Conservation (phyloP, 2,797 vertebrate genomes). For the Lacerta agilis region DNA sequence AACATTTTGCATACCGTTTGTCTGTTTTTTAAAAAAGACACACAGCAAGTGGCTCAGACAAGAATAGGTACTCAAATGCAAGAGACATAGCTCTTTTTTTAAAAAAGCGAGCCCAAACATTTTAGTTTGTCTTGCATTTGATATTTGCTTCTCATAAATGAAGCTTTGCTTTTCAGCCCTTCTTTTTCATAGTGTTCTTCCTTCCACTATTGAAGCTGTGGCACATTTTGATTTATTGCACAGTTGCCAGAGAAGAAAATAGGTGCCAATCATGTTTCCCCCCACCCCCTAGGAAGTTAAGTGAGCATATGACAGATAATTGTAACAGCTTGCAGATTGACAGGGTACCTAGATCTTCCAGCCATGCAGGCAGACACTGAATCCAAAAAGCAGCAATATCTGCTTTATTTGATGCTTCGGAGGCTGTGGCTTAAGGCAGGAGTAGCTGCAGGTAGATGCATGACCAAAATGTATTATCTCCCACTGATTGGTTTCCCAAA, state of each 20-base stretch:
- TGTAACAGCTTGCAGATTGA: background rate
- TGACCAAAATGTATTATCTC: background rate
- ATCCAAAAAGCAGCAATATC: background rate
- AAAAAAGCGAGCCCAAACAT: background rate
- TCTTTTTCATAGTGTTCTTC: background rate
- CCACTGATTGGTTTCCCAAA: background rate
- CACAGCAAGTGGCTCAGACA: background rate
- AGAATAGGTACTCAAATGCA: background rate
- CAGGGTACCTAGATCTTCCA: background rate
- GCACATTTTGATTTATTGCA: constrained; percentile 11
- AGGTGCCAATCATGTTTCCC: background rate
- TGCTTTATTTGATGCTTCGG: background rate
- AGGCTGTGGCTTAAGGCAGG: background rate
- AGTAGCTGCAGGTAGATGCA: background rate
- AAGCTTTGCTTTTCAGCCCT: background rate
- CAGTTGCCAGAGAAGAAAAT: background rate
- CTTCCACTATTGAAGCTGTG: background rate
- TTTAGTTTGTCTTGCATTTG: background rate
- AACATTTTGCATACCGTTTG: too few relatives aligned
- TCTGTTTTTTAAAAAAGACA: too few relatives aligned
- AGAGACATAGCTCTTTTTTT: background rate
- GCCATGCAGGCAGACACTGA: background rate
- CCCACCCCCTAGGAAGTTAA: constrained; percentile 6
- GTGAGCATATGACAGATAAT: background rate
- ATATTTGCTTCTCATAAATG: background rate